Evolutionary conservation across 2,888 invertebrate genomes (phyloP).

Genomic region (Idaea straminata): DNA sequence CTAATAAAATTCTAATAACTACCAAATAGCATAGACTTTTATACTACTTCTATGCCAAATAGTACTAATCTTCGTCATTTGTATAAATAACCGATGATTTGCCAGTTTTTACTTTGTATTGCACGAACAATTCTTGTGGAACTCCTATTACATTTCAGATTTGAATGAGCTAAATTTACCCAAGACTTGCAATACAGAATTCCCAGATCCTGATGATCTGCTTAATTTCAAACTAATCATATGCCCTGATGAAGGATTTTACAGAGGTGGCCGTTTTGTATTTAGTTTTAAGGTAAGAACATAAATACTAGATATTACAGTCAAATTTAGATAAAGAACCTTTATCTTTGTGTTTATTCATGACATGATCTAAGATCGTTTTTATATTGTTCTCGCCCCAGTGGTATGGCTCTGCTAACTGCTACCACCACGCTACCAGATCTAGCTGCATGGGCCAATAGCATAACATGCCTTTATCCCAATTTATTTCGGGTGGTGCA

Average conservation of each 20-base stretch:
- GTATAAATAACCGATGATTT: conserved; percentile 2
- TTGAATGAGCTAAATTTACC: conserved; percentile 98
- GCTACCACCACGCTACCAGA: no score
- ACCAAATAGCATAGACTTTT: neutral
- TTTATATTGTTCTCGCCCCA: no score
- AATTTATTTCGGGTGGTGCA: no score
- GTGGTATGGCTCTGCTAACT: no score
- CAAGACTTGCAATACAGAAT: conserved; percentile 97
- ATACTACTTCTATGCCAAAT: conserved; percentile 14
- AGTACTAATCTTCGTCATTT: neutral
- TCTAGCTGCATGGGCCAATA: no score
- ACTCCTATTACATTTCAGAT: conserved; percentile 82
- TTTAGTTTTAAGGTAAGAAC: conserved; percentile 92
- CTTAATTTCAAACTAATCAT: conserved; percentile 97
- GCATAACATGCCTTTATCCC: no score
- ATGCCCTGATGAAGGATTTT: conserved; percentile 98
- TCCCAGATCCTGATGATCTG: conserved; percentile 97
- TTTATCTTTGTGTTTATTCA: no score
- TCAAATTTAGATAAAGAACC: neutral
- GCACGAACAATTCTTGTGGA: neutral
- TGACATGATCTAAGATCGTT: no score
- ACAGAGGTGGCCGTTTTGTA: conserved; percentile 94
- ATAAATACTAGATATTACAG: neutral
- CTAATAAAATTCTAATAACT: conserved; percentile 11
- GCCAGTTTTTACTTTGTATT: neutral